Base-by-base conservation (phyloP, 2,888 invertebrate species). In the Noctua janthina region DNA sequence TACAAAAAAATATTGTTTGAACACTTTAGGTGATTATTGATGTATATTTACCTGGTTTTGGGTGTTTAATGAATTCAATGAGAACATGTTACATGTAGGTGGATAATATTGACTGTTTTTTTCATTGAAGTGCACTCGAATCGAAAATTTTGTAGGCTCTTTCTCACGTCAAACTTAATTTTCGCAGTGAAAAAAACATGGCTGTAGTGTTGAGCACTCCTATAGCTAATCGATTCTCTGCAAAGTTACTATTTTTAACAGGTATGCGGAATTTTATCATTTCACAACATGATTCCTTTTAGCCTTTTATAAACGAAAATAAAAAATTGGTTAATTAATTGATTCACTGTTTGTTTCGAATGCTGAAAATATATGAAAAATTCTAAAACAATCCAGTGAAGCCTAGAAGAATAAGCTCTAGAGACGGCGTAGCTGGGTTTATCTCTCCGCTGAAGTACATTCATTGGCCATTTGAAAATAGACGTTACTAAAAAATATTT, bases 31-130 rank as follows among this genome's bases (percentile, higher is more conserved):
- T 51, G 43, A 54, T 79, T 49, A 66, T 43, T 35, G 77, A 56
- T 59, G 76, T 49, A 78, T 71, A 64, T 68, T 93, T 93, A 96
- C 97, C 96, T 97, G 97, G 91, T 97, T 97, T 95, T 97, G 97
- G 91, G 95, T 96, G 91, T 97, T 97, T 92, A 97, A 85, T 92
- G 97, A 96, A 93, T 97, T 97, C 96, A 97, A 91, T 96, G 97
- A 97, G 94, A 97, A 97, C 97, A 97, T 97, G 96, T 96, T 97
- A 96, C 97, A 97, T 97, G 95, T 93, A 96, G 93, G 93, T 95
- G 92, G 93, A 91, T 92, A 93, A 88, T 92, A 90, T 88, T 92
- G 89, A 92, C 91, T 95, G 92, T 94, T 91, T 94, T 94, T 94
- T 92, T 93, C 85, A 92, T 85, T 92, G 94, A 93, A 95, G 95